Conservation (phyloP, 2,888 invertebrate genomes). For the Tetragonisca angustula region DNA sequence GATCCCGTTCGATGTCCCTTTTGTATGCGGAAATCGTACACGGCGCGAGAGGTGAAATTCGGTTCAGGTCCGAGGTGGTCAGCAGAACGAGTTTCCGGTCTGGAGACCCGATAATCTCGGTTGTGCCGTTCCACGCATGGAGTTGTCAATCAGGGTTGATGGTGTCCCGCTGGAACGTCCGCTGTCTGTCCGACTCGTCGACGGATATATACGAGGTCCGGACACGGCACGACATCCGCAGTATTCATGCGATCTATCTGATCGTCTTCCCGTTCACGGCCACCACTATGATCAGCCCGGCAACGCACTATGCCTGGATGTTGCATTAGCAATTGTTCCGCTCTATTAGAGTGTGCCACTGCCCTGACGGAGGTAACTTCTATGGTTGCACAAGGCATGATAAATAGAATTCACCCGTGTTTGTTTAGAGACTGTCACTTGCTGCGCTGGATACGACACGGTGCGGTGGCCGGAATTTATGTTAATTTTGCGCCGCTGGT, state of each 20-base stretch:
- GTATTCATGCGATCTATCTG: slow-evolving; percentile 73
- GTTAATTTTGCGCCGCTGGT: background rate
- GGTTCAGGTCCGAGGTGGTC: slow-evolving; percentile 70
- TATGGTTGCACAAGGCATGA: slow-evolving; percentile 33
- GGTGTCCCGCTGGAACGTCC: slow-evolving; percentile 73
- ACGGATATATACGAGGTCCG: slow-evolving; percentile 71
- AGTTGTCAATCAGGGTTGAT: slow-evolving; percentile 73
- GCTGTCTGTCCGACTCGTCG: slow-evolving; percentile 68
- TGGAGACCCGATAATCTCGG: slow-evolving; percentile 72
- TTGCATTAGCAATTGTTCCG: slow-evolving; percentile 58
- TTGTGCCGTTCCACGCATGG: slow-evolving; percentile 68
- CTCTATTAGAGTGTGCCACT: slow-evolving; percentile 46
- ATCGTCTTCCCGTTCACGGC: slow-evolving; percentile 70
- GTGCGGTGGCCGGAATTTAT: background rate
- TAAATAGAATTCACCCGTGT: slow-evolving; percentile 26
- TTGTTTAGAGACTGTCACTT: slow-evolving; percentile 11
- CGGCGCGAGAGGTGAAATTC: slow-evolving; percentile 64
- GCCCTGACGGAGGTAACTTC: slow-evolving; percentile 36
- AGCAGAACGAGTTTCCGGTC: slow-evolving; percentile 73
- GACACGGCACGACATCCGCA: slow-evolving; percentile 72
- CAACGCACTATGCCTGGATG: slow-evolving; percentile 35
- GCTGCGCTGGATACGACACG: background rate
- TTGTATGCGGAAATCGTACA: slow-evolving; percentile 73
- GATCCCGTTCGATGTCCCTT: slow-evolving; percentile 68
- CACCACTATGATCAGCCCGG: slow-evolving; percentile 55